phyloP scores from a whole-genome alignment of 1,140 invertebrate genomes.

The Dinoponera quadriceps region DNA sequence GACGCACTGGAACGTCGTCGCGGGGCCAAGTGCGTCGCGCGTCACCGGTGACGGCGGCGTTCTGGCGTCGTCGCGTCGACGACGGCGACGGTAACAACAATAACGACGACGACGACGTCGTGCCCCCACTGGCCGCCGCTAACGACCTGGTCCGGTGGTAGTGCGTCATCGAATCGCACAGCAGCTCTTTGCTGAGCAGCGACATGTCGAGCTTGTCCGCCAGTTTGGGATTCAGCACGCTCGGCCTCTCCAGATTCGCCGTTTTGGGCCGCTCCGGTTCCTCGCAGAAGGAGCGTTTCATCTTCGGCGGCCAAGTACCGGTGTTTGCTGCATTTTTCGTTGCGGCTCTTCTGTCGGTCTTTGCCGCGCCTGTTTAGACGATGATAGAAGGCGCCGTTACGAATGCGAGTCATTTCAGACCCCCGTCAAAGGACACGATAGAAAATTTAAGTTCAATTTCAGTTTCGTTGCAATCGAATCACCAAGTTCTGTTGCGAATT shows the following conservation, averaged over 20 bases:
- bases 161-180: constrained; percentile 81
- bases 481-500: neutral
- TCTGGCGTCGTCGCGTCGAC: constrained; percentile 61
- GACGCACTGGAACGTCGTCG: constrained; percentile 36
- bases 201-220: constrained; percentile 88
- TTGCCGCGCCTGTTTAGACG: constrained; percentile 19
- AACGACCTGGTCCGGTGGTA: constrained; percentile 1
- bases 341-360: constrained; percentile 7
- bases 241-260: constrained; percentile 87
- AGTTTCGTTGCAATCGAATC: neutral
- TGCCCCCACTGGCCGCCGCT: constrained; percentile 56
- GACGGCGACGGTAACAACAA: constrained; percentile 57
- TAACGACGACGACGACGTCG: constrained; percentile 48
- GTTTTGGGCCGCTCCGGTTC: constrained; percentile 85
- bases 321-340: constrained; percentile 73
- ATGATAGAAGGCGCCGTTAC: neutral
- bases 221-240: constrained; percentile 86
- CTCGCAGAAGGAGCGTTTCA: constrained; percentile 71
- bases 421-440: neutral
- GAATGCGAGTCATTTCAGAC: constrained; percentile 1
- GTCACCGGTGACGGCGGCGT: constrained; percentile 17
- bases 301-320: constrained; percentile 83
- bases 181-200: constrained; percentile 86
- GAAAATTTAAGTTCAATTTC: neutral
- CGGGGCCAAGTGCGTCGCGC: constrained; percentile 42